Conservation (phyloP, 2,888 invertebrate species). For the Lithophane semibrunnea region DNA sequence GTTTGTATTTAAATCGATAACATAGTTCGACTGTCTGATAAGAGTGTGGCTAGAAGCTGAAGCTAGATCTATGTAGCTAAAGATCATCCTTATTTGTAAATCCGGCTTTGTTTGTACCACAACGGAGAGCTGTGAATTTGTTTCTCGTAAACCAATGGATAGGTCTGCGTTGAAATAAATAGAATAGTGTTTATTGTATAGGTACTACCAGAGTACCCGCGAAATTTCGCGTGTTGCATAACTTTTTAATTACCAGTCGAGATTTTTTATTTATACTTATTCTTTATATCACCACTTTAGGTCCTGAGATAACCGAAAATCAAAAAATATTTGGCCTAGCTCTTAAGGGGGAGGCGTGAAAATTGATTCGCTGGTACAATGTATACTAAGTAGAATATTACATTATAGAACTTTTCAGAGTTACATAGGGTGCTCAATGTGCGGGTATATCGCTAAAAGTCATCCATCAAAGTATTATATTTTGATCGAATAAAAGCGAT, state of each 20-base stretch:
- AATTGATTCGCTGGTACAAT: no score
- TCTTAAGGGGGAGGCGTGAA: no score
- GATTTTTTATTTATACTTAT: no score
- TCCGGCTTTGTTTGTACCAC: no score
- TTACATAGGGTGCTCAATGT: background rate
- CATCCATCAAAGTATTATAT: background rate
- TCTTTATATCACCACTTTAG: no score
- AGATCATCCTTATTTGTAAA: background rate
- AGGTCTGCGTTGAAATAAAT: background rate
- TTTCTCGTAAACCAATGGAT: background rate
- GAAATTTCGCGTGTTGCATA: no score
- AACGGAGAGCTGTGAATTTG: background rate
- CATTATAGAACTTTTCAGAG: background rate
- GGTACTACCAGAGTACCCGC: no score
- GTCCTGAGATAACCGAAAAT: no score
- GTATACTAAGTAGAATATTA: background rate
- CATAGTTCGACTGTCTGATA: background rate
- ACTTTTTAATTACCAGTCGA: no score
- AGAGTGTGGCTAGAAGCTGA: background rate
- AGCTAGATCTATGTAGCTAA: no score
- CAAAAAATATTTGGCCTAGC: no score
- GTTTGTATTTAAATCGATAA: slow-evolving; percentile 30
- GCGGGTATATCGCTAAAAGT: background rate
- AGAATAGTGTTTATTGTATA: background rate
- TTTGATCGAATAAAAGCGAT: background rate